Percentiles rank a stretch among this genome's conserved stretches.
phyloP scores from a whole-genome alignment of 2,113 vertebrate genomes.

The Ameiurus melas region DNA sequence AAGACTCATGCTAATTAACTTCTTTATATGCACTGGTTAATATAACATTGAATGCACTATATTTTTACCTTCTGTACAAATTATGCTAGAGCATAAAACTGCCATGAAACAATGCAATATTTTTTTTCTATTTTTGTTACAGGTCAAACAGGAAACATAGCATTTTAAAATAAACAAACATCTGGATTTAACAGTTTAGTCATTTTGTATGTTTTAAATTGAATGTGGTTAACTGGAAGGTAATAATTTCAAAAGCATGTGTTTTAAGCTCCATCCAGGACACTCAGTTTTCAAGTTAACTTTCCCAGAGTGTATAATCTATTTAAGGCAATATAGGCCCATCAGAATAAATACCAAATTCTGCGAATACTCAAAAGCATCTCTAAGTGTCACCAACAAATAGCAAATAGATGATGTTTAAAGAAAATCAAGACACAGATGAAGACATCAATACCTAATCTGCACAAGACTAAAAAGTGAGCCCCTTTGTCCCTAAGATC shows the following conservation, averaged over 20 bases:
- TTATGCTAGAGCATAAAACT: slow-evolving; percentile 16
- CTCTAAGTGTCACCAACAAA: slow-evolving; percentile 23
- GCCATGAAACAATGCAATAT: slow-evolving; percentile 47
- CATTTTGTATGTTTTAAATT: slow-evolving; percentile 29
- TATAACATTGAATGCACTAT: slow-evolving; percentile 34
- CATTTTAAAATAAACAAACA: slow-evolving; percentile 38
- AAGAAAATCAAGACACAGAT: slow-evolving; percentile 30
- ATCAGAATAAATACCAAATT: slow-evolving; percentile 42
- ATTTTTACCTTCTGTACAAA: slow-evolving; percentile 45
- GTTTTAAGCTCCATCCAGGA: slow-evolving; percentile 57
- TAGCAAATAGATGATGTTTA: background rate
- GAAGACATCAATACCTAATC: slow-evolving; percentile 56
- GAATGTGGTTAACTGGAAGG: background rate
- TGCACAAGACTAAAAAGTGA: slow-evolving; percentile 61
- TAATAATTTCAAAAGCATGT: slow-evolving; percentile 49
- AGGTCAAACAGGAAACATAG: slow-evolving; percentile 38
- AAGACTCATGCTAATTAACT: slow-evolving; percentile 44
- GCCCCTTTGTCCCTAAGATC: slow-evolving; percentile 75
- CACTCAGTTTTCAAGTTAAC: background rate
- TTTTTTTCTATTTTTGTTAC: slow-evolving; percentile 40
- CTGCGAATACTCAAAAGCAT: background rate
- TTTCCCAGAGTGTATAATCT: slow-evolving; percentile 63
- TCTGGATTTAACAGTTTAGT: slow-evolving; percentile 44
- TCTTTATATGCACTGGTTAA: slow-evolving; percentile 39
- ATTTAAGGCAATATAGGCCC: slow-evolving; percentile 73